Percentiles rank a stretch among this genome's conserved stretches.
These are phyloP conservation scores for Drepanosiphum platanoidis DNA, from an alignment of 2,888 invertebrate species.

Conservation along the genomic window DNA sequence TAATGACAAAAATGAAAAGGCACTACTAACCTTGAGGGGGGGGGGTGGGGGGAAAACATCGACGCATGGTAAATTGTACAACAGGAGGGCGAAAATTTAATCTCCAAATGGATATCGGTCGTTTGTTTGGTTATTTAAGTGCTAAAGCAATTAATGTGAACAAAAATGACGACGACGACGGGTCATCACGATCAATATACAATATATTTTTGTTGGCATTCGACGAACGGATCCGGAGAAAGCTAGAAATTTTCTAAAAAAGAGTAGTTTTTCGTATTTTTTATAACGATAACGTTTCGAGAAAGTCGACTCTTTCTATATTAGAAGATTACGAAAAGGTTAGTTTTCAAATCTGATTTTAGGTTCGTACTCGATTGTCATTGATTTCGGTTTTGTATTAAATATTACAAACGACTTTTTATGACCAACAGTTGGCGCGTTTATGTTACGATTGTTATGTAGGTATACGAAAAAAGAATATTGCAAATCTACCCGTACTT, in stretches of 20 bases:
- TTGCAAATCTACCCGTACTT: no score
- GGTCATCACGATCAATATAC: neutral
- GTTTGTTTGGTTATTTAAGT: neutral
- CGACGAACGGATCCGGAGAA: neutral
- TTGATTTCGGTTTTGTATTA: neutral
- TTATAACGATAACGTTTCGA: neutral
- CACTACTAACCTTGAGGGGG: neutral
- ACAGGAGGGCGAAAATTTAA: neutral
- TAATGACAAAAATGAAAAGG: neutral
- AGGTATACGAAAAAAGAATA: no score
- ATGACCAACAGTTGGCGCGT: neutral
- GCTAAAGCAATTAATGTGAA: neutral
- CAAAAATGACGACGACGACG: neutral
- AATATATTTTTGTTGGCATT: neutral
- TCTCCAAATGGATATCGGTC: neutral
- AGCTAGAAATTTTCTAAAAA: neutral
- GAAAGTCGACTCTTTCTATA: neutral
- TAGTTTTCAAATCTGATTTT: neutral
- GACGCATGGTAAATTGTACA: neutral
- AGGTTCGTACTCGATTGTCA: neutral
- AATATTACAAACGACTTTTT: no score
- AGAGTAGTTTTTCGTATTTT: no score
- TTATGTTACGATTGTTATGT: no score
- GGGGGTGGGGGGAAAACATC: no score
- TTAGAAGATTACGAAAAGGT: neutral